Percentiles rank a stretch among this genome's conserved stretches.
Evolutionary conservation across 2,888 invertebrate species (phyloP).

Genomic region (Carterocephalus palaemon): DNA sequence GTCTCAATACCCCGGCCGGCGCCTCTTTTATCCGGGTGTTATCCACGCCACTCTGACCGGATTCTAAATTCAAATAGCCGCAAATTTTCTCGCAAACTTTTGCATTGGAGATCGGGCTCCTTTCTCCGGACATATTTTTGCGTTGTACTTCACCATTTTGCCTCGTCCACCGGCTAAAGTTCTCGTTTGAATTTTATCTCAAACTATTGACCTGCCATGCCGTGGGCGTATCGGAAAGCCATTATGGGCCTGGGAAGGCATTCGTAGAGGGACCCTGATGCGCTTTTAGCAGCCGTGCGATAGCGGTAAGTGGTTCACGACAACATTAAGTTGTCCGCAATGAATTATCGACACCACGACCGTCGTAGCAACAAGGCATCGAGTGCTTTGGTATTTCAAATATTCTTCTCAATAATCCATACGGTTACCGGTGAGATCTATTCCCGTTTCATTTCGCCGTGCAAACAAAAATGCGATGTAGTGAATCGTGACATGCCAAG

Average conservation of each 20-base stretch:
- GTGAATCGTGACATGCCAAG: constrained; percentile 17
- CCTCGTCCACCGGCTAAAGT: constrained; percentile 29
- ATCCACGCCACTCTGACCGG: constrained; percentile 46
- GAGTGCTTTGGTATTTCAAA: too few relatives aligned
- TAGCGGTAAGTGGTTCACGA: neutral
- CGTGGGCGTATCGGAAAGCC: constrained; percentile 21
- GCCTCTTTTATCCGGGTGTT: constrained; percentile 46
- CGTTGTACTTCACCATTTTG: constrained; percentile 39
- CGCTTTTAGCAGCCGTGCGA: constrained; percentile 4
- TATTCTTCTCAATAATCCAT: too few relatives aligned
- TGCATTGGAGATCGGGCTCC: constrained; percentile 32
- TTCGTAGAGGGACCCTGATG: constrained; percentile 2
- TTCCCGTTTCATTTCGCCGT: constrained; percentile 4
- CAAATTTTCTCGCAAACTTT: constrained; percentile 45
- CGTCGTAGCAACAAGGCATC: too few relatives aligned
- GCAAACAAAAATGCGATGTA: constrained; percentile 11
- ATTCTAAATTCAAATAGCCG: constrained; percentile 59
- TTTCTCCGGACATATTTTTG: constrained; percentile 48
- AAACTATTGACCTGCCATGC: constrained; percentile 24
- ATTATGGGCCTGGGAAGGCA: constrained; percentile 16
- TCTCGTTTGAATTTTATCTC: constrained; percentile 26
- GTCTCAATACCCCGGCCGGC: constrained; percentile 46
- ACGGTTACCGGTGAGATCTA: too few relatives aligned
- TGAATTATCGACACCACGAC: too few relatives aligned
- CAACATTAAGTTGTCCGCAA: neutral